Evolutionary conservation across 2,113 vertebrate genomes (phyloP), one percentile per base, ranked within the genome.

Genomic region (Isurus oxyrinchus): DNA sequence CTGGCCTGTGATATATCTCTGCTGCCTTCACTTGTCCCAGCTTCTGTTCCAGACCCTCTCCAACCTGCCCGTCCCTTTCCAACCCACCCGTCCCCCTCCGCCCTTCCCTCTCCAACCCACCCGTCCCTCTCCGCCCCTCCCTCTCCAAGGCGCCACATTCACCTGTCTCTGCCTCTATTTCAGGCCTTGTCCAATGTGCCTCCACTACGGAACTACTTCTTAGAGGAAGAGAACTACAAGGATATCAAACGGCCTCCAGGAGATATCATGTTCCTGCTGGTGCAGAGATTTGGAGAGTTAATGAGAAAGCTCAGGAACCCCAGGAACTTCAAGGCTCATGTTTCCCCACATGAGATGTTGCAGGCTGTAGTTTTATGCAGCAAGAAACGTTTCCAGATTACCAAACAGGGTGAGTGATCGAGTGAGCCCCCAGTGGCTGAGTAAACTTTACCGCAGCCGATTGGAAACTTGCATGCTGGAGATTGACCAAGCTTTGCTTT

Each of bases 221-320:
- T 99, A 96, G 99, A 99, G 96, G 99, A 99, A 97, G 99, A 99
- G 94, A 99, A 99, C 97, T 99, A 99, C 96, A 97, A 97, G 79
- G 97, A 59, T 11, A 99, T 99, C 96, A 98, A 98, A 81, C 98
- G 99, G 49, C 99, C 99, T 0, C 99, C 99, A 0, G 99, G 99
- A 0, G 99, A 99, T 97, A 99, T 99, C 97, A 99, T 99, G 99
- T 99, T 99, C 97, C 98, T 99, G 97, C 97, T 99, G 97, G 99
- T 99, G 95, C 99, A 99, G 98, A 98, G 99, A 5, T 99, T 99
- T 0, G 99, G 99, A 61, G 99, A 99, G 97, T 98, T 99, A 87
- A 99, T 99, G 99, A 97, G 99, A 94, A 99, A 99, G 96, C 98
- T 99, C 44, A 99, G 99, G 99, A 99, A 99, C 97, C 99, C 99